Percentiles rank a stretch among this genome's conserved stretches.
These are phyloP conservation scores for Cryptoblepharus egeriae DNA, from an alignment of 2,797 vertebrate species.

Conservation along the genomic window DNA sequence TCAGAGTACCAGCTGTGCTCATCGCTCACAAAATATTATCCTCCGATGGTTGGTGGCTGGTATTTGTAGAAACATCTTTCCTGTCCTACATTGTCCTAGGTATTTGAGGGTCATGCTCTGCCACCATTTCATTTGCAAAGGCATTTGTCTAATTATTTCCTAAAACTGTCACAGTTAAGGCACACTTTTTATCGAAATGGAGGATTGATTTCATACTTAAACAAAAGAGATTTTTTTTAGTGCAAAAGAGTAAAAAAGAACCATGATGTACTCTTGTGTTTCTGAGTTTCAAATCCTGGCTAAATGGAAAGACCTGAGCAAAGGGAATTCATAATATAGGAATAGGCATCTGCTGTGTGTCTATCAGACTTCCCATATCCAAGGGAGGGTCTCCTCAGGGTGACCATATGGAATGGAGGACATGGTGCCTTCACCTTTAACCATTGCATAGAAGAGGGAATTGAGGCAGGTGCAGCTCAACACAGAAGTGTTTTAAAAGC, in stretches of 20 bases:
- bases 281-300: background rate
- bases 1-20: background rate
- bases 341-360: background rate
- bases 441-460: too few species aligned
- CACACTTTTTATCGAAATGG: background rate
- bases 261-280: background rate
- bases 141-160: background rate
- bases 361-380: too few species aligned
- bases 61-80: background rate
- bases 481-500: too few species aligned
- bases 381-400: too few species aligned
- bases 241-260: background rate
- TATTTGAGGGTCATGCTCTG: background rate
- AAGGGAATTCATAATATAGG: background rate
- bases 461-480: too few species aligned
- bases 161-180: background rate
- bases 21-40: background rate
- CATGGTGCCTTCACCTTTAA: too few species aligned
- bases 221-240: background rate
- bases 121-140: background rate
- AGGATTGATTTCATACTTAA: background rate
- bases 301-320: background rate
- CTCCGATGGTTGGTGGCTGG: background rate
- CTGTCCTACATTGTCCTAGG: background rate
- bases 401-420: too few species aligned